Conservation (phyloP, 2,888 invertebrate genomes). For the Hydrotaea diabolus region DNA sequence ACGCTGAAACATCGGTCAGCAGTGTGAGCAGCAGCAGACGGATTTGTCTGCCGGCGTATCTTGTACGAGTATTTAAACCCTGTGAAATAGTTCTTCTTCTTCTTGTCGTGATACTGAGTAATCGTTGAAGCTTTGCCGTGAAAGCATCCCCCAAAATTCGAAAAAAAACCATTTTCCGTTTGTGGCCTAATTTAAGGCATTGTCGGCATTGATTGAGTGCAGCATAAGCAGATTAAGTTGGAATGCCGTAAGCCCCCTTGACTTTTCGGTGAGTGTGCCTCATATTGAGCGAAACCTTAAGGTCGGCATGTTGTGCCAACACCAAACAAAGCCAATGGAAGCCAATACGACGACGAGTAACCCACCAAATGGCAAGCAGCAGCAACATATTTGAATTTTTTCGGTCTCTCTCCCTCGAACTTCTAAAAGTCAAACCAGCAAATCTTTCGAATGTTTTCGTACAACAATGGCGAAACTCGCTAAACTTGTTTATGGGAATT, state of each 20-base stretch:
- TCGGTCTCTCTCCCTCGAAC: too few species aligned
- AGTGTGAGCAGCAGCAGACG: conserved; percentile 22
- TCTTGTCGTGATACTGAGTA: conserved; percentile 43
- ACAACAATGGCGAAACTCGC: conserved; percentile 35
- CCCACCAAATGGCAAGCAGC: neutral
- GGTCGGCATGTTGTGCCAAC: neutral
- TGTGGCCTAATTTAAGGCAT: neutral
- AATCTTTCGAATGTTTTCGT: conserved; percentile 43
- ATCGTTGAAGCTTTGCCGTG: neutral
- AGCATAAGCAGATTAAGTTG: conserved; percentile 48
- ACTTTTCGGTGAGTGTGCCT: conserved; percentile 37
- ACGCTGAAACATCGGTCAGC: conserved; percentile 40
- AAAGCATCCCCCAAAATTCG: too few species aligned
- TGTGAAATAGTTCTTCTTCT: conserved; percentile 21
- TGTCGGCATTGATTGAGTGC: conserved; percentile 17
- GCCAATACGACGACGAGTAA: neutral
- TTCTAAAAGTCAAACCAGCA: conserved; percentile 42
- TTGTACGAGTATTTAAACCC: conserved; percentile 39
- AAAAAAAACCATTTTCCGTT: neutral
- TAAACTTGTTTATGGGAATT: conserved; percentile 49
- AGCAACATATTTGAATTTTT: neutral
- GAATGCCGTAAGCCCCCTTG: conserved; percentile 51
- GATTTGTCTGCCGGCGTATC: conserved; percentile 48
- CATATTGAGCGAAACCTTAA: conserved; percentile 30
- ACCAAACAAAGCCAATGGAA: neutral